A percentile compares a stretch with the other conserved stretches of the same genome.
These are phyloP conservation scores for Portunus trituberculatus DNA, from an alignment of 1,140 invertebrate genomes.

Conservation along the genomic window DNA sequence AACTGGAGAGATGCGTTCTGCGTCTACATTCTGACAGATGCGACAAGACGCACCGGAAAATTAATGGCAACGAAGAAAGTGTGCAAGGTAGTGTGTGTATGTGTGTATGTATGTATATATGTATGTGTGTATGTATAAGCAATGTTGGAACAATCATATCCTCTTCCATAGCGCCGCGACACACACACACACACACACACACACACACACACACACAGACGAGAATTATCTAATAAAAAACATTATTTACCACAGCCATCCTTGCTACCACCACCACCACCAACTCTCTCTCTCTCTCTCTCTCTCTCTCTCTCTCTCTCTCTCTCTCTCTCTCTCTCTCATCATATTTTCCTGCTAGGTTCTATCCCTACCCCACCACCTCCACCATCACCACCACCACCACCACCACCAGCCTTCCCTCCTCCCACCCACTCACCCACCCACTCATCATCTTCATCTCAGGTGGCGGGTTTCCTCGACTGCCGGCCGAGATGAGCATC, in stretches of 20 bases:
- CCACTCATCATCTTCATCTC: not conserved
- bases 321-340: conserved; percentile 34
- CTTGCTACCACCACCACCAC: too few species aligned
- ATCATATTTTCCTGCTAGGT: not conserved
- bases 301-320: too few species aligned
- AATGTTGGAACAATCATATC: too few species aligned
- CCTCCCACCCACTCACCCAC: not conserved
- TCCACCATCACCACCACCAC: not conserved
- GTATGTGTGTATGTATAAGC: not conserved
- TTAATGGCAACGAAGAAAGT: not conserved
- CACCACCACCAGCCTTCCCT: not conserved
- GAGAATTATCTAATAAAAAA: too few species aligned
- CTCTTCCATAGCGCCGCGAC: too few species aligned
- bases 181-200: too few species aligned
- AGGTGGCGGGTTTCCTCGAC: not conserved
- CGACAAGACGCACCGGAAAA: not conserved
- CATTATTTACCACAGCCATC: too few species aligned
- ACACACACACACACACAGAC: too few species aligned
- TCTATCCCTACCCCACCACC: not conserved
- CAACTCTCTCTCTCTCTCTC: not conserved
- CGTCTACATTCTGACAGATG: not conserved
- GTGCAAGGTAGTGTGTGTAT: not conserved
- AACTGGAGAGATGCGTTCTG: not conserved
- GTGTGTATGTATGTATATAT: not conserved
- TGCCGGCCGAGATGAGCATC: conserved; percentile 32